Evolutionary conservation across 2,888 invertebrate species (phyloP), one percentile per base, ranked within the genome.

Genomic region (Diarsia brunnea): DNA sequence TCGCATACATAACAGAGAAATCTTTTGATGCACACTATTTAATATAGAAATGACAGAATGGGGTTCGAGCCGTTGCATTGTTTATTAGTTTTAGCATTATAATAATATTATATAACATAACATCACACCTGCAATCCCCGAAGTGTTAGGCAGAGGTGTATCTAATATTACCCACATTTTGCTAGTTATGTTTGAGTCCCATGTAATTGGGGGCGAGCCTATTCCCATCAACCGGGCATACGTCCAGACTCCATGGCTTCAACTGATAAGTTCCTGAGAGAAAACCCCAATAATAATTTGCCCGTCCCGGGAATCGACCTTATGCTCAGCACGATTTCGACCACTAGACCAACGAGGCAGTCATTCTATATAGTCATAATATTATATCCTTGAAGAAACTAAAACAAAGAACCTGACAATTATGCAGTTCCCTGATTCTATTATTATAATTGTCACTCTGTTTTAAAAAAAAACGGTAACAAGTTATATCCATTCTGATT

Each of bases 1-100:
- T 88, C 88, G 87, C 83, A 90, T 89, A 88, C 89, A 89, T 90
- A 91, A 89, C 79, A 87, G 90, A 89, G 90, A 92, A 92, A 92
- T 91, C 89, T 90, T 49, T 77, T 74, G 75, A 84, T 84, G 73
- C 72, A 72, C 73, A 82, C 78, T 72, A 80, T 84, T 84, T 85
- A 63, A 73, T 86, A 82, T 74, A 69, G 65, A 77, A 58, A 66
- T 67, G 21, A 61, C 38, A 66, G n/a, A 78, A 61, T 75, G 45
- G 69, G 67, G 43, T 65, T 71, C 14, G 60, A 61, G 8, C 12
- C 11, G 21, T 47, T 63, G 21, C 4, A 81, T 58, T 61, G 55
- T 66, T 63, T 65, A 55, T 74, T 43, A n/a, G 19, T 16, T 47
- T 10, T 51, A 53, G 3, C 16, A 2, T 38, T 38, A 38, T 38